A percentile compares a stretch with the other conserved stretches of the same genome.
Evolutionary conservation across 2,888 invertebrate species (phyloP).

Genomic region (Aphodius sticticus): DNA sequence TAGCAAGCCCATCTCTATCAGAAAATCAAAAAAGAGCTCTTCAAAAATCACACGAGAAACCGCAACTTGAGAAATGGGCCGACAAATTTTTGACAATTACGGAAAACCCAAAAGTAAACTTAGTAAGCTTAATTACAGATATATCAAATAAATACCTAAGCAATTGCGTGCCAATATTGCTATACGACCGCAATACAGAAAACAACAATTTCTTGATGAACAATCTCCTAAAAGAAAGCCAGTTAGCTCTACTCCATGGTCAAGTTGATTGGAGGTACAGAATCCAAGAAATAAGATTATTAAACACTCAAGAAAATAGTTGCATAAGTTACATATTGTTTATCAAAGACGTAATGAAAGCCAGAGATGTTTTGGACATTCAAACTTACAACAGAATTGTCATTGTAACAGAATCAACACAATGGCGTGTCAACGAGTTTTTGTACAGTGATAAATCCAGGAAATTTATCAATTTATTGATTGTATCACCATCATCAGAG

Average conservation of each 20-base stretch:
- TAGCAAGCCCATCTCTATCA: conserved; percentile 5
- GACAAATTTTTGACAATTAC: conserved; percentile 50
- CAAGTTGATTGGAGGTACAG: conserved; percentile 64
- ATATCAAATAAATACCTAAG: conserved; percentile 67
- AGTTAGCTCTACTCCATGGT: conserved; percentile 69
- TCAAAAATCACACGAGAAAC: conserved; percentile 57
- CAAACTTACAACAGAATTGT: conserved; percentile 72
- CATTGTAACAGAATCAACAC: conserved; percentile 73
- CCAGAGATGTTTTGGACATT: conserved; percentile 67
- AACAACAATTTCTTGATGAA: conserved; percentile 66
- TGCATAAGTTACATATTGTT: conserved; percentile 75
- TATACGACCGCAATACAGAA: conserved; percentile 71
- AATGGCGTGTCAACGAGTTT: conserved; percentile 80
- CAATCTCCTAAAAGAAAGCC: conserved; percentile 66
- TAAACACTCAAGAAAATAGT: conserved; percentile 57
- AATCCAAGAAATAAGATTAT: conserved; percentile 60
- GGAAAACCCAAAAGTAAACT: conserved; percentile 61
- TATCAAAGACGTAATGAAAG: conserved; percentile 69
- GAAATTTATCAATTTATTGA: conserved; percentile 73
- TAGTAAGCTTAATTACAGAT: conserved; percentile 68
- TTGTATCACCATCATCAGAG: conserved; percentile 68
- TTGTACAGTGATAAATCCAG: conserved; percentile 68
- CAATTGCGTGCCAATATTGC: conserved; percentile 71
- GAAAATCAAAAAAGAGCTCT: conserved; percentile 51
- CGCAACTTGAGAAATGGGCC: conserved; percentile 54